phyloP scores from a whole-genome alignment of 2,113 vertebrate genomes.

The Mirounga angustirostris region DNA sequence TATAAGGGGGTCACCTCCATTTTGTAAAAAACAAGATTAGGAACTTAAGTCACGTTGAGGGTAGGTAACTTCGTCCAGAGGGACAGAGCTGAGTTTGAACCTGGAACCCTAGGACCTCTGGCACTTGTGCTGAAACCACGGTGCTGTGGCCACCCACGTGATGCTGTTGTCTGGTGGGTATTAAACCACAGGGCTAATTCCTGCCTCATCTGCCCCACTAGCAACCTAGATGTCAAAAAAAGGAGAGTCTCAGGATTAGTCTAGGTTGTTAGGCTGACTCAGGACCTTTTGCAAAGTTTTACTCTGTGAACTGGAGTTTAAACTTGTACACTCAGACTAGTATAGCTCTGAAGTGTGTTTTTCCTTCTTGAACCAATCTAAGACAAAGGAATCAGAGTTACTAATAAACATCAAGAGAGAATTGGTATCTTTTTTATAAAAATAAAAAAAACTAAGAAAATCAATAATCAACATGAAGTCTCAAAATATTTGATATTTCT shows the following conservation, averaged over 20 bases:
- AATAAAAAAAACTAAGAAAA: neutral
- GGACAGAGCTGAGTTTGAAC: neutral
- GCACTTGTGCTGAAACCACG: neutral
- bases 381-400: neutral
- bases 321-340: neutral
- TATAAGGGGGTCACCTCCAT: neutral
- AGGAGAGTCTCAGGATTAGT: neutral
- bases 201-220: neutral
- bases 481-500: constrained; percentile 3
- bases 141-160: neutral
- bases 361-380: neutral
- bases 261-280: neutral
- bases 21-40: neutral
- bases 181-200: neutral
- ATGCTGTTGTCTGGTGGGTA: neutral
- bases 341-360: neutral
- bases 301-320: neutral
- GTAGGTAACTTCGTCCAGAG: neutral
- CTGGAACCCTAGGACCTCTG: neutral
- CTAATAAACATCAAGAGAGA: neutral
- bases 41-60: neutral
- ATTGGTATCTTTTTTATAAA: neutral
- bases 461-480: neutral
- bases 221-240: neutral
- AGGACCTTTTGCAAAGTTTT: neutral